phyloP scores from a whole-genome alignment of 2,113 vertebrate species.

The Dendrocopos noguchii region DNA sequence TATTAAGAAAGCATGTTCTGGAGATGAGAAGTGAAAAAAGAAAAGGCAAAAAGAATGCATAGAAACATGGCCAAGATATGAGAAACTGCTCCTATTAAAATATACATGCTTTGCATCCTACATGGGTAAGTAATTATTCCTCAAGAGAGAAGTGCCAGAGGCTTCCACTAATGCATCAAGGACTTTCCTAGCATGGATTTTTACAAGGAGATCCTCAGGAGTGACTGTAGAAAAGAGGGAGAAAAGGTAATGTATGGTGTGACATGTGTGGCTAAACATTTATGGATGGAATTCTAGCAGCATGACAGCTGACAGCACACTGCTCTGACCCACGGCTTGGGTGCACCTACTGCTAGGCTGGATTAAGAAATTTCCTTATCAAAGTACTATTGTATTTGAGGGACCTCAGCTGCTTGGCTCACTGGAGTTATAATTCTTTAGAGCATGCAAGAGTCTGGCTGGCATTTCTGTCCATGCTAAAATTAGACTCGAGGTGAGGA shows the following conservation, averaged over 20 bases:
- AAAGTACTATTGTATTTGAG: not conserved
- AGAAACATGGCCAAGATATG: not conserved
- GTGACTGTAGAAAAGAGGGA: not conserved
- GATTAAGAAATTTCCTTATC: not conserved
- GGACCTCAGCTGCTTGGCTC: not conserved
- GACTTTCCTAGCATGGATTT: not conserved
- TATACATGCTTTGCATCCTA: not conserved
- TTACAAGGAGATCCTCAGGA: not conserved
- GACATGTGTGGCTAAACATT: not conserved
- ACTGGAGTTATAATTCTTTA: not conserved
- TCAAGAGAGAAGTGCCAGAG: not conserved
- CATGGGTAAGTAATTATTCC: not conserved
- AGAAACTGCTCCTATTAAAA: constrained; percentile 19
- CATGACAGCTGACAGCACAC: not conserved
- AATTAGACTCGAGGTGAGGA: too few species aligned
- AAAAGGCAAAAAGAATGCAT: not conserved
- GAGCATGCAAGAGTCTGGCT: not conserved
- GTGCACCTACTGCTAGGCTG: not conserved
- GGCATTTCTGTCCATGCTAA: not conserved
- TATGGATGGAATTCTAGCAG: not conserved
- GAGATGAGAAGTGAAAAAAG: not conserved
- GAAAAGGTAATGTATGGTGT: not conserved
- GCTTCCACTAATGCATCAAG: not conserved
- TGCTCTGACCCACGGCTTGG: not conserved
- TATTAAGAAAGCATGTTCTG: not conserved